These are phyloP conservation scores for Epirrhoe tristata DNA, from an alignment of 2,888 invertebrate species.

Conservation along the genomic window DNA sequence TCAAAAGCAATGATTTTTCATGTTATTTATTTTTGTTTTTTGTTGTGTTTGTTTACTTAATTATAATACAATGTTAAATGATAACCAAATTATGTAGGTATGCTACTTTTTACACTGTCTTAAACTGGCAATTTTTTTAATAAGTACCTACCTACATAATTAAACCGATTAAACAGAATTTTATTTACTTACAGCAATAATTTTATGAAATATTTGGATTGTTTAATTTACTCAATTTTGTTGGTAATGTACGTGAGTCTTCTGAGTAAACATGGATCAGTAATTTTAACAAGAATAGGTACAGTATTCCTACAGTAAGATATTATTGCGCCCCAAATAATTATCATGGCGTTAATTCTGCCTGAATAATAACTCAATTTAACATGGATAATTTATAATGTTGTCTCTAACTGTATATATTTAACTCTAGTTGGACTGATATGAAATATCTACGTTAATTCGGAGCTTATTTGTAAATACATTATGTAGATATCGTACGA, in stretches of 20 bases:
- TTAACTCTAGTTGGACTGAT: conserved; percentile 74
- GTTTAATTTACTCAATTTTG: too few species aligned
- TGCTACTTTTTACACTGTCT: too few species aligned
- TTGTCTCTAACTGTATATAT: conserved; percentile 48
- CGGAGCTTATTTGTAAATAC: conserved; percentile 82
- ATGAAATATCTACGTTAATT: conserved; percentile 73
- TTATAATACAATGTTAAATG: neutral
- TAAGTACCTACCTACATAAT: too few species aligned
- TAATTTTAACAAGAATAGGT: neutral
- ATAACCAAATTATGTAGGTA: too few species aligned
- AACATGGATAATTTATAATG: conserved; percentile 37
- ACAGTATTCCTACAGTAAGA: neutral
- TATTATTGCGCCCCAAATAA: conserved; percentile 1
- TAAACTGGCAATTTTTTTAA: too few species aligned
- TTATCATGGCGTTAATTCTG: conserved; percentile 19
- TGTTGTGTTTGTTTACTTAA: too few species aligned
- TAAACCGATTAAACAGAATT: too few species aligned
- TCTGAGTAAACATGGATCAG: neutral
- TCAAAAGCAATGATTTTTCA: neutral
- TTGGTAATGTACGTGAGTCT: neutral
- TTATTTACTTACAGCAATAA: too few species aligned
- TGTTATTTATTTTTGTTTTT: too few species aligned
- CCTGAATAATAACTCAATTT: conserved; percentile 33
- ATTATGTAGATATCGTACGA: conserved; percentile 77
- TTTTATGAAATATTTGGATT: too few species aligned